These are phyloP conservation scores for Dorcus parallelipipedus DNA, from an alignment of 2,888 invertebrate species.

Conservation along the genomic window DNA sequence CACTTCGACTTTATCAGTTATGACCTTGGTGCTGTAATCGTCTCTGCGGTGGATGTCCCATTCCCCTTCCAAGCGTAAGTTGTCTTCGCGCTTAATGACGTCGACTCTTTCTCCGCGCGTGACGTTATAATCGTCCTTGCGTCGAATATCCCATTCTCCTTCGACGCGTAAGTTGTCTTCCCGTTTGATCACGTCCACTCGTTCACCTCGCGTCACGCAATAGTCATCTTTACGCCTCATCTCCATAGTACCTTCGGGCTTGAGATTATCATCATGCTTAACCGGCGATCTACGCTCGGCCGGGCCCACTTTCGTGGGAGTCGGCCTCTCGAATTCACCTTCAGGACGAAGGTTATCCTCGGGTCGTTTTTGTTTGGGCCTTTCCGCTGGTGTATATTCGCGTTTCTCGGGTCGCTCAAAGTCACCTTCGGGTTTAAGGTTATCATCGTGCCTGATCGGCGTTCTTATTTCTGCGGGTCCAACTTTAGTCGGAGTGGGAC, in stretches of 20 bases:
- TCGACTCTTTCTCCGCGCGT: constrained; percentile 56
- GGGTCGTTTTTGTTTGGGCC: constrained; percentile 41
- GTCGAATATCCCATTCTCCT: constrained; percentile 51
- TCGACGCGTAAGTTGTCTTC: constrained; percentile 55
- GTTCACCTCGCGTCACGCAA: constrained; percentile 46
- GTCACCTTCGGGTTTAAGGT: constrained; percentile 52
- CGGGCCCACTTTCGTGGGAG: constrained; percentile 47
- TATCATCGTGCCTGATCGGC: constrained; percentile 52
- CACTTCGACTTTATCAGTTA: constrained; percentile 57
- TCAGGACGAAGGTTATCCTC: constrained; percentile 40
- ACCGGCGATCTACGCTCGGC: constrained; percentile 60
- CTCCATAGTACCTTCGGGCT: constrained; percentile 55
- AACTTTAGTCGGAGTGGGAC: constrained; percentile 49
- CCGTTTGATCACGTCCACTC: constrained; percentile 53
- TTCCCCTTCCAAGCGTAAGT: constrained; percentile 53
- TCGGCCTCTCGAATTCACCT: constrained; percentile 48
- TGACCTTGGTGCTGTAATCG: constrained; percentile 18
- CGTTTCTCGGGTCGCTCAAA: constrained; percentile 51
- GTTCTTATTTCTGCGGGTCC: constrained; percentile 51
- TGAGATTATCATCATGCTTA: constrained; percentile 48
- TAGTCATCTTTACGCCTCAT: constrained; percentile 18
- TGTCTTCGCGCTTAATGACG: constrained; percentile 54
- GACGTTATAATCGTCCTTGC: constrained; percentile 18
- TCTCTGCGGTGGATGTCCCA: constrained; percentile 31
- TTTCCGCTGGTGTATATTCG: constrained; percentile 52